phyloP scores from a whole-genome alignment of 2,888 invertebrate genomes.

The Elysia crispata region DNA sequence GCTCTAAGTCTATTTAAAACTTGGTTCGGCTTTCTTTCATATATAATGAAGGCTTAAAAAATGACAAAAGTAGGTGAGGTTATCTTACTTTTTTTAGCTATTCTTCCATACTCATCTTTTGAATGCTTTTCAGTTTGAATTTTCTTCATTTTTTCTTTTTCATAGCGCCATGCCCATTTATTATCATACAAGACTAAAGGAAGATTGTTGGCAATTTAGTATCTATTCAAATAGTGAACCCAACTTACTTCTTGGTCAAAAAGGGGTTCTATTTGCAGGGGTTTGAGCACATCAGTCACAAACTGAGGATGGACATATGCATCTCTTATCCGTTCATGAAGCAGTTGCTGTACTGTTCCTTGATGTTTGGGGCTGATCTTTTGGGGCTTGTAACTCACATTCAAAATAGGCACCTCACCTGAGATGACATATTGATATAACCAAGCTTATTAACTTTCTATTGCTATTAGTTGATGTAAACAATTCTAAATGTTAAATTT shows the following conservation, averaged over 20 bases:
- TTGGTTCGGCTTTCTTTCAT: too few relatives aligned
- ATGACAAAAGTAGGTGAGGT: too few relatives aligned
- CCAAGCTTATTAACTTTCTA: too few relatives aligned
- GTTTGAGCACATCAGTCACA: slow-evolving; percentile 98
- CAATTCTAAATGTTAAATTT: too few relatives aligned
- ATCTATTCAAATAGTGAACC: neutral
- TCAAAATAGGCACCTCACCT: slow-evolving; percentile 85
- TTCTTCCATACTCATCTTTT: too few relatives aligned
- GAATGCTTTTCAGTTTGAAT: too few relatives aligned
- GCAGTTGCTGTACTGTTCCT: slow-evolving; percentile 91
- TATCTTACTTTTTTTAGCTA: too few relatives aligned
- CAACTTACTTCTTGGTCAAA: slow-evolving; percentile 93
- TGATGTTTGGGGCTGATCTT: slow-evolving; percentile 99
- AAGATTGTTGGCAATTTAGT: neutral
- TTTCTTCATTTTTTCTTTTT: too few relatives aligned
- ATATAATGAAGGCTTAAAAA: too few relatives aligned
- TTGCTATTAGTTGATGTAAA: too few relatives aligned
- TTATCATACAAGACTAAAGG: neutral
- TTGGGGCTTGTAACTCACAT: slow-evolving; percentile 99
- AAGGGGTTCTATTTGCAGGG: slow-evolving; percentile 96
- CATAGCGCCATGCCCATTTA: too few relatives aligned
- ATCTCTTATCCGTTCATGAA: slow-evolving; percentile 98
- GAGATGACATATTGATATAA: neutral
- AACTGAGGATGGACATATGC: slow-evolving; percentile 98
- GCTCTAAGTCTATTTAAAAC: too few relatives aligned